Percentiles rank a stretch among this genome's conserved stretches.
Conservation (phyloP, 2,113 vertebrate genomes). For the Nipponia nippon region DNA sequence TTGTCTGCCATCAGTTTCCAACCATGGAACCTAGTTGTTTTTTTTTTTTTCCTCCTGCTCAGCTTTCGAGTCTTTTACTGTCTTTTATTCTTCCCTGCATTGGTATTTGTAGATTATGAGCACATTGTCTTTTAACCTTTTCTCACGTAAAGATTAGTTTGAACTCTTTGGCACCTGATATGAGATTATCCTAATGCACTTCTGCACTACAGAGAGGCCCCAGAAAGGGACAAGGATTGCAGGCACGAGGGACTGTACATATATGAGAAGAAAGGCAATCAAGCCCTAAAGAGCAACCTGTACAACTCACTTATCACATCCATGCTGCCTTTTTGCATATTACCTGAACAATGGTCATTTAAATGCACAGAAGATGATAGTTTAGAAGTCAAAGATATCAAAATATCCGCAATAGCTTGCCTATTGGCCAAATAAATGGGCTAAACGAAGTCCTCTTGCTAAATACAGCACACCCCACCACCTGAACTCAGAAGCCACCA, state of each 20-base stretch:
- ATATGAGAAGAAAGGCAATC: background rate
- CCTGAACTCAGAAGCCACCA: background rate
- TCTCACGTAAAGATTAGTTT: background rate
- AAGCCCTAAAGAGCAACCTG: background rate
- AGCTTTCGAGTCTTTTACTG: background rate
- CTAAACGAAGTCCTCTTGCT: background rate
- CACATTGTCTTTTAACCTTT: constrained; percentile 39
- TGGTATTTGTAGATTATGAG: constrained; percentile 25
- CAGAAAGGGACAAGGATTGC: background rate
- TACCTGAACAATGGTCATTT: accelerated
- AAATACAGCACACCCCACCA: background rate
- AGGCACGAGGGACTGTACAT: accelerated
- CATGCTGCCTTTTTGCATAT: background rate
- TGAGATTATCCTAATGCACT: background rate
- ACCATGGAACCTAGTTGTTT: background rate
- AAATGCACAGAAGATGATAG: background rate
- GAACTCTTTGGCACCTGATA: background rate
- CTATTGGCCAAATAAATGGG: background rate
- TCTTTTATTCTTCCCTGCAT: background rate
- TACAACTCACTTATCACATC: accelerated
- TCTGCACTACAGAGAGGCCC: background rate
- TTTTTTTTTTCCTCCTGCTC: background rate
- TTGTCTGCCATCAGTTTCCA: constrained; percentile 18
- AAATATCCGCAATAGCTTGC: accelerated
- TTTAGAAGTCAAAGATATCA: background rate